phyloP scores from a whole-genome alignment of 2,888 invertebrate species.

The Seladonia tumulorum region DNA sequence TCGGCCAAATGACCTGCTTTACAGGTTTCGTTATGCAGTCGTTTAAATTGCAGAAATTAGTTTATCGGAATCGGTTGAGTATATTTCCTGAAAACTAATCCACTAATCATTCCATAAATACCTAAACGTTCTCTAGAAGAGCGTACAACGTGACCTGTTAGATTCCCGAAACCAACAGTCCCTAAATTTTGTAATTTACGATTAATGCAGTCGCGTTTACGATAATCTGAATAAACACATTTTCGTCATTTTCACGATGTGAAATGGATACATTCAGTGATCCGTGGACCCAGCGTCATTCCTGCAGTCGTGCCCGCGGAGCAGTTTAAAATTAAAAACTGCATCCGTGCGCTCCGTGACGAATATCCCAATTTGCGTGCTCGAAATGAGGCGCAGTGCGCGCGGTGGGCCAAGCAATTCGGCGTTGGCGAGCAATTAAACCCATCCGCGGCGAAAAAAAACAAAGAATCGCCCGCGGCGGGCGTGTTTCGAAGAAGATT shows the following conservation, averaged over 20 bases:
- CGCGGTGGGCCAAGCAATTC: slow-evolving; percentile 32
- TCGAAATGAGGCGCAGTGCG: slow-evolving; percentile 30
- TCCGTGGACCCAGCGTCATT: background rate
- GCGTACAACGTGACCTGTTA: too few relatives aligned
- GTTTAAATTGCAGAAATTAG: too few relatives aligned
- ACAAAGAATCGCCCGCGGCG: background rate
- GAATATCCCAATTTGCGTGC: slow-evolving; percentile 33
- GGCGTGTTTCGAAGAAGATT: background rate
- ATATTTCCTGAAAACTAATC: too few relatives aligned
- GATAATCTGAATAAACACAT: too few relatives aligned
- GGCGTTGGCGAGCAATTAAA: slow-evolving; percentile 52
- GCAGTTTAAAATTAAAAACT: background rate
- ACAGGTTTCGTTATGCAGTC: too few relatives aligned
- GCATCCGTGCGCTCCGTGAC: background rate
- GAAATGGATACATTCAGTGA: background rate
- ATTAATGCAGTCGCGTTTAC: too few relatives aligned
- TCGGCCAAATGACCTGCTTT: too few relatives aligned
- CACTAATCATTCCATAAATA: too few relatives aligned
- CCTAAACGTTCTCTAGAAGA: too few relatives aligned
- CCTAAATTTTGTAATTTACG: too few relatives aligned
- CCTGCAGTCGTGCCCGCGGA: background rate
- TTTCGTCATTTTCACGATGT: background rate
- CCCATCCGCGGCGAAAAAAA: slow-evolving; percentile 24
- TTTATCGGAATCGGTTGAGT: too few relatives aligned
- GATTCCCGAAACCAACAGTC: too few relatives aligned